Percentiles rank a stretch among this genome's conserved stretches.
Evolutionary conservation across 1,140 invertebrate species (phyloP).

Genomic region (Maniola jurtina): DNA sequence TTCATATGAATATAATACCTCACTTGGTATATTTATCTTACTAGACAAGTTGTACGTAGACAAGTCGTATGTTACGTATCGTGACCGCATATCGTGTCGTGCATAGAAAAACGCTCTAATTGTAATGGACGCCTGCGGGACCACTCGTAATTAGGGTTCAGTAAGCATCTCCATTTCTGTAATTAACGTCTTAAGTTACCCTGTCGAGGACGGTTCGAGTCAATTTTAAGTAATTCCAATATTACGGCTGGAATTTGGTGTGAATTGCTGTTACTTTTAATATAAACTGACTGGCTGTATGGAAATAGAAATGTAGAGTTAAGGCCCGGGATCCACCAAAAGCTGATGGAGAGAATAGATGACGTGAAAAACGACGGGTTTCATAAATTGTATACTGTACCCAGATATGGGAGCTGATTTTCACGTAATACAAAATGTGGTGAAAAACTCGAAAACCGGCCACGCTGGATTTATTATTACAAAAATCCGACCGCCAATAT

Average conservation of each 20-base stretch:
- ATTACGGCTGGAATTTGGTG: background rate
- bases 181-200: slow-evolving; percentile 23
- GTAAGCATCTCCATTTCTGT: slow-evolving; percentile 18
- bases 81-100: too few relatives aligned
- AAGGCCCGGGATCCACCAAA: too few relatives aligned
- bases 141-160: slow-evolving; percentile 26
- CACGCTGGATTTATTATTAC: slow-evolving; percentile 14
- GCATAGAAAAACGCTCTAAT: slow-evolving; percentile 1
- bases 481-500: slow-evolving; percentile 38
- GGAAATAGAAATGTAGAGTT: too few relatives aligned
- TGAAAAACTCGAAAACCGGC: background rate
- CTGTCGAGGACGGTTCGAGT: slow-evolving; percentile 13
- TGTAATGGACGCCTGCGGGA: slow-evolving; percentile 28
- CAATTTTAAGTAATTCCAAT: slow-evolving; percentile 10
- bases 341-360: too few relatives aligned
- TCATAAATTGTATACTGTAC: too few relatives aligned
- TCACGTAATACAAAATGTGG: background rate
- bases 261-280: background rate
- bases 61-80: too few relatives aligned
- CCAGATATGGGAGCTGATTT: background rate
- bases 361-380: too few relatives aligned
- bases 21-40: too few relatives aligned
- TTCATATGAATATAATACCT: too few relatives aligned
- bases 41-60: too few relatives aligned
- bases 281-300: too few relatives aligned